Evolutionary conservation across 2,797 vertebrate species (phyloP).

Genomic region (Dipus sagitta): DNA sequence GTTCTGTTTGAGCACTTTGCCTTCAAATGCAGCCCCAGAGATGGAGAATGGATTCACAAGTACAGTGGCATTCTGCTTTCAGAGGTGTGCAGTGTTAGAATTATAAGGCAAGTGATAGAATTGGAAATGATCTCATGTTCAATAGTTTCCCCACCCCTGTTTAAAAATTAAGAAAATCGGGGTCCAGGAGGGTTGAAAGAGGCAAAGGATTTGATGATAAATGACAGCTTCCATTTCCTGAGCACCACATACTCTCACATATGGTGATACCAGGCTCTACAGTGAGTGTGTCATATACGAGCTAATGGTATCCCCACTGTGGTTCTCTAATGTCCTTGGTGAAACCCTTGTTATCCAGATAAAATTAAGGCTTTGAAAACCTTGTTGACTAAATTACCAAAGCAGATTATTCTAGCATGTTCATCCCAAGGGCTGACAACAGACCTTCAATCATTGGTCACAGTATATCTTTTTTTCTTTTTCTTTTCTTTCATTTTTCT

Average conservation of each 20-base stretch:
- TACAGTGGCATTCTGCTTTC: background rate
- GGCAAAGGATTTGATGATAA: background rate
- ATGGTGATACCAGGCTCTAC: background rate
- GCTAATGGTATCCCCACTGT: background rate
- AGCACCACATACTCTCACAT: background rate
- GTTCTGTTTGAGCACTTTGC: slow-evolving; percentile 12
- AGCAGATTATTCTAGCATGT: background rate
- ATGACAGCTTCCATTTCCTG: background rate
- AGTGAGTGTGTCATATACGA: background rate
- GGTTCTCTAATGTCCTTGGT: background rate
- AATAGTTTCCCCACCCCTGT: background rate
- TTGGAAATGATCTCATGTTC: background rate
- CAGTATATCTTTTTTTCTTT: too few species aligned
- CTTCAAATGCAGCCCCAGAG: background rate
- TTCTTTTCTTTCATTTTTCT: too few species aligned
- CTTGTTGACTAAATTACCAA: background rate
- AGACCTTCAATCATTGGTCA: background rate
- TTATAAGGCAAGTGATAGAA: background rate
- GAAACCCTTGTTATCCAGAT: background rate
- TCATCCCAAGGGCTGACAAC: background rate
- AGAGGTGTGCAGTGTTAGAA: background rate
- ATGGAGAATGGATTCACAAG: background rate
- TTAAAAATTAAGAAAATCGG: background rate
- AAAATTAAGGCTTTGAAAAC: slow-evolving; percentile 36
- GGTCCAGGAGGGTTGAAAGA: background rate